A percentile compares a stretch with the other conserved stretches of the same genome.
These are phyloP conservation scores for Drosophila nr. fundita DNA, from an alignment of 2,888 invertebrate genomes.

Conservation along the genomic window DNA sequence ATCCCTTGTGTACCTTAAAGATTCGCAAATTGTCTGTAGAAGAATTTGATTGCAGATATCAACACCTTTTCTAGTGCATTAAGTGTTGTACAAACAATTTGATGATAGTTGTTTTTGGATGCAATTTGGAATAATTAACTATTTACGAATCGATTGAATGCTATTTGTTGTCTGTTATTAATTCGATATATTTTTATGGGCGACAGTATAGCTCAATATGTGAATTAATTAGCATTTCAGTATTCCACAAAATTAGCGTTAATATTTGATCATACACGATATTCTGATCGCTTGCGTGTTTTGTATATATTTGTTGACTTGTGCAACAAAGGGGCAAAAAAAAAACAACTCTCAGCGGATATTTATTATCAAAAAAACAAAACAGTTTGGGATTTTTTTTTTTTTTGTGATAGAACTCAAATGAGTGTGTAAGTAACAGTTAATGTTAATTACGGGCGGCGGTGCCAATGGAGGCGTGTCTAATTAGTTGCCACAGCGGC, in stretches of 20 bases:
- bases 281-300: slow-evolving; percentile 12
- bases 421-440: slow-evolving; percentile 53
- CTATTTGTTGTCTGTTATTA: background rate
- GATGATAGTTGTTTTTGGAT: background rate
- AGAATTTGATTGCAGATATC: background rate
- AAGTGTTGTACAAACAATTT: background rate
- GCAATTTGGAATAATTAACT: background rate
- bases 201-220: background rate
- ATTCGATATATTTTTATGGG: background rate
- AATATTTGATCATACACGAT: slow-evolving; percentile 11
- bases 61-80: background rate
- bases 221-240: slow-evolving; percentile 4
- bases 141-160: background rate
- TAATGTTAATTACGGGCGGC: slow-evolving; percentile 65
- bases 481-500: slow-evolving; percentile 65
- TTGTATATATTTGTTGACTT: slow-evolving; percentile 2
- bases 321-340: slow-evolving; percentile 34
- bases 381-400: background rate
- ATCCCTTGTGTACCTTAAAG: background rate
- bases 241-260: slow-evolving; percentile 6
- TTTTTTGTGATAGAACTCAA: slow-evolving; percentile 33
- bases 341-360: slow-evolving; percentile 25
- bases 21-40: background rate
- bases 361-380: slow-evolving; percentile 26
- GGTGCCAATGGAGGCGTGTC: slow-evolving; percentile 70